These are phyloP conservation scores for Drosophila takahashii DNA, from an alignment of 1,140 invertebrate genomes.

Conservation along the genomic window DNA sequence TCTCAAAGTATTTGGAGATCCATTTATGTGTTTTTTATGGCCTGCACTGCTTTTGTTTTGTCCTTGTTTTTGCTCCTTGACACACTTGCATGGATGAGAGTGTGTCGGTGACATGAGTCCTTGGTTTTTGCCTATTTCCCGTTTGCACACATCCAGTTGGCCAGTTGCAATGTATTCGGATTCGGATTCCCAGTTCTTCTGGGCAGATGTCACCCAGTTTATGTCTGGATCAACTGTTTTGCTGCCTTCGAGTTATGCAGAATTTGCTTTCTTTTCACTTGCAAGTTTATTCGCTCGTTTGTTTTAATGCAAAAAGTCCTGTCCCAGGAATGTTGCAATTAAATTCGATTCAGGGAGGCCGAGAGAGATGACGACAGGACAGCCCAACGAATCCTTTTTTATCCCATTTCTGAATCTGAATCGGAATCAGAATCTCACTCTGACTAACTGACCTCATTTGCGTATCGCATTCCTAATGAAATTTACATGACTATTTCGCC, in stretches of 20 bases:
- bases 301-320: slow-evolving; percentile 23
- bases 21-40: slow-evolving; percentile 19
- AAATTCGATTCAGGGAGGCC: slow-evolving; percentile 27
- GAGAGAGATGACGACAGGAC: slow-evolving; percentile 6
- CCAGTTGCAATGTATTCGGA: slow-evolving; percentile 15
- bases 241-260: slow-evolving; percentile 6
- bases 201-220: slow-evolving; percentile 40
- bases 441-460: slow-evolving; percentile 50
- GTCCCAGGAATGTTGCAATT: slow-evolving; percentile 47
- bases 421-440: slow-evolving; percentile 2
- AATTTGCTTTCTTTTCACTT: slow-evolving; percentile 15
- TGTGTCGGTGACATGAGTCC: slow-evolving; percentile 13
- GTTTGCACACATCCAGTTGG: slow-evolving; percentile 31
- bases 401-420: slow-evolving; percentile 3
- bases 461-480: slow-evolving; percentile 50
- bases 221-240: slow-evolving; percentile 42
- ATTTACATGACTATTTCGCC: slow-evolving; percentile 45
- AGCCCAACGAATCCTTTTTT: slow-evolving; percentile 13
- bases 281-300: slow-evolving; percentile 50
- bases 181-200: slow-evolving; percentile 42
- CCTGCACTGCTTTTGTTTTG: slow-evolving; percentile 10
- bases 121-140: slow-evolving; percentile 47
- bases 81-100: slow-evolving; percentile 1
- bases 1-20: slow-evolving; percentile 5
- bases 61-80: slow-evolving; percentile 29